Evolutionary conservation across 2,888 invertebrate species (phyloP).

Genomic region (Scelioninae gen. 1): DNA sequence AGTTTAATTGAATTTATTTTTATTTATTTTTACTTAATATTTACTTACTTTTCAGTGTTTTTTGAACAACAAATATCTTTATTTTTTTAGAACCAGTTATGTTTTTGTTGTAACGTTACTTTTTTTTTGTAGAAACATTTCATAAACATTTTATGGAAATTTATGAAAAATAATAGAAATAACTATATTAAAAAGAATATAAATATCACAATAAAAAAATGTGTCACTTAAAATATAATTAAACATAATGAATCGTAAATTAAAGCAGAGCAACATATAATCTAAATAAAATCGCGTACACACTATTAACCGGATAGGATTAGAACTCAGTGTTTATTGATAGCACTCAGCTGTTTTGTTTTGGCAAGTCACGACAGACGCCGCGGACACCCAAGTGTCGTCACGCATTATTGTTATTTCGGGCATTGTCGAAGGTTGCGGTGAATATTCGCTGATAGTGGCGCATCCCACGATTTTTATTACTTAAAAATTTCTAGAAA

Average conservation of each 20-base stretch:
- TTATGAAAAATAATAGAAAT: too few species aligned
- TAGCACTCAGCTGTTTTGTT: constrained; percentile 81
- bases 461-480: constrained; percentile 14
- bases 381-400: constrained; percentile 72
- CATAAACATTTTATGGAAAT: too few species aligned
- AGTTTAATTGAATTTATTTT: too few species aligned
- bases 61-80: too few species aligned
- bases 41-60: too few species aligned
- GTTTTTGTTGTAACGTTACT: too few species aligned
- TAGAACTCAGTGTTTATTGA: constrained; percentile 79
- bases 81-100: too few species aligned
- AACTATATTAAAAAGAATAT: too few species aligned
- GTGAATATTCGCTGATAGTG: constrained; percentile 33
- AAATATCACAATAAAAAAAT: too few species aligned
- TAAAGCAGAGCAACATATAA: constrained; percentile 1
- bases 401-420: constrained; percentile 81
- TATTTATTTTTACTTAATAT: too few species aligned
- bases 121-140: too few species aligned
- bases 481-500: constrained; percentile 4
- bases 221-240: too few species aligned
- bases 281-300: constrained; percentile 46
- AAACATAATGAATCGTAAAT: neutral
- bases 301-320: constrained; percentile 60
- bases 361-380: constrained; percentile 75
- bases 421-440: constrained; percentile 79